Evolutionary conservation across 2,797 vertebrate genomes (phyloP).

Genomic region (Betta splendens): DNA sequence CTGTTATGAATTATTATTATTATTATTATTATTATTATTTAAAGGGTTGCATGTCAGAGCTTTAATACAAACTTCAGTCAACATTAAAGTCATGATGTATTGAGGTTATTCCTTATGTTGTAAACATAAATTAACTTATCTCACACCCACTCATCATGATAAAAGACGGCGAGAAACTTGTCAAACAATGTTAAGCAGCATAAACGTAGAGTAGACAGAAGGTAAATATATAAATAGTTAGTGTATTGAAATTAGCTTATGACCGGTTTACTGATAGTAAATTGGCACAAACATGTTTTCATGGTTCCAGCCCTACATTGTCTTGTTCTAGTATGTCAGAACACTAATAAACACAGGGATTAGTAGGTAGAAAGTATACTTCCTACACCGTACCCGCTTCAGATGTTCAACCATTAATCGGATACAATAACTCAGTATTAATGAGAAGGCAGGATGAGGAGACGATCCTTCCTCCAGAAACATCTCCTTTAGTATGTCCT

Average conservation of each 20-base stretch:
- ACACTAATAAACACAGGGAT: background rate
- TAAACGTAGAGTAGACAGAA: slow-evolving; percentile 4
- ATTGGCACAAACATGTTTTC: background rate
- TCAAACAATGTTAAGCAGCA: slow-evolving; percentile 22
- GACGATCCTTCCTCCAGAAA: background rate
- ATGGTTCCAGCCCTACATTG: background rate
- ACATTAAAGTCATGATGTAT: slow-evolving; percentile 18
- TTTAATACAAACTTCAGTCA: slow-evolving; percentile 1
- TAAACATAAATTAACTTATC: slow-evolving; percentile 11
- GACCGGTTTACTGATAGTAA: background rate
- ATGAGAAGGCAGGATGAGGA: slow-evolving; percentile 5
- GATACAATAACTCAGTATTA: slow-evolving; percentile 6
- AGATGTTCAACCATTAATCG: background rate
- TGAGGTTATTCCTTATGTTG: slow-evolving; percentile 16
- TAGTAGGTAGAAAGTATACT: background rate
- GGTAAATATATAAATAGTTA: background rate
- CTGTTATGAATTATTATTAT: too few species aligned
- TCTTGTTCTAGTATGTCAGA: background rate
- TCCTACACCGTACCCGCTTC: background rate
- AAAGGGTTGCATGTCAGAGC: slow-evolving; percentile 10
- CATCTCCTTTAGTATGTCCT: background rate
- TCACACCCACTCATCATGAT: slow-evolving; percentile 10
- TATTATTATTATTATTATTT: slow-evolving; percentile 16
- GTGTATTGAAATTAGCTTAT: background rate
- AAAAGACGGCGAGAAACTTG: too few species aligned